These are phyloP conservation scores for Sebastiscus tertius DNA, from an alignment of 2,797 vertebrate genomes.

Conservation along the genomic window DNA sequence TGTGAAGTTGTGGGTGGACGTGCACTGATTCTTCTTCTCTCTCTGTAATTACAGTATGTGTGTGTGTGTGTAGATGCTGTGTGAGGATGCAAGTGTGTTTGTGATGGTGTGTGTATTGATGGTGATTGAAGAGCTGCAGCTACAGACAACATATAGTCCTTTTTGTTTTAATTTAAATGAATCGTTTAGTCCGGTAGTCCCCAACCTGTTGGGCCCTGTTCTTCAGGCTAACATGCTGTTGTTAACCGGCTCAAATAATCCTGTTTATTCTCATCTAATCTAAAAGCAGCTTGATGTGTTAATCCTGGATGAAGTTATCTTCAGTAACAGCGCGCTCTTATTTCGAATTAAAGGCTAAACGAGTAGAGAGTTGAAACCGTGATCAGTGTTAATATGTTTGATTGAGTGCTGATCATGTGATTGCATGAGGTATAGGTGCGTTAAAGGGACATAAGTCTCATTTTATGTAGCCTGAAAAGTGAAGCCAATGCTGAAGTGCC, in stretches of 20 bases:
- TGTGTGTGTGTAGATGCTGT: not conserved
- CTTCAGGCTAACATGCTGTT: not conserved
- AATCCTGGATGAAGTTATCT: not conserved
- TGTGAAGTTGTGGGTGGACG: constrained; percentile 27
- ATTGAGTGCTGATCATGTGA: not conserved
- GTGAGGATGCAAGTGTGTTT: not conserved
- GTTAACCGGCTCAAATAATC: not conserved
- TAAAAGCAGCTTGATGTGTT: not conserved
- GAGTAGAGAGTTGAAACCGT: not conserved
- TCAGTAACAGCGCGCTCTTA: not conserved
- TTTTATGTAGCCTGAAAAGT: not conserved
- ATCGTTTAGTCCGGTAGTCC: not conserved
- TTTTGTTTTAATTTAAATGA: not conserved
- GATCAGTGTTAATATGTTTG: not conserved
- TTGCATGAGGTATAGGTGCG: fast-evolving
- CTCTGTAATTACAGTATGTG: not conserved
- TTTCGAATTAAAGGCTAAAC: not conserved
- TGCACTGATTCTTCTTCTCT: constrained; percentile 9
- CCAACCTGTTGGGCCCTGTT: not conserved
- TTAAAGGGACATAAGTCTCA: not conserved
- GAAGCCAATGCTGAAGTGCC: not conserved
- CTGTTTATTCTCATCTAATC: not conserved
- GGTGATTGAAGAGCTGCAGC: not conserved
- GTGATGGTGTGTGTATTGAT: not conserved
- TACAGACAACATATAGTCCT: not conserved